phyloP scores from a whole-genome alignment of 2,888 invertebrate species.

The Cantharis lateralis region DNA sequence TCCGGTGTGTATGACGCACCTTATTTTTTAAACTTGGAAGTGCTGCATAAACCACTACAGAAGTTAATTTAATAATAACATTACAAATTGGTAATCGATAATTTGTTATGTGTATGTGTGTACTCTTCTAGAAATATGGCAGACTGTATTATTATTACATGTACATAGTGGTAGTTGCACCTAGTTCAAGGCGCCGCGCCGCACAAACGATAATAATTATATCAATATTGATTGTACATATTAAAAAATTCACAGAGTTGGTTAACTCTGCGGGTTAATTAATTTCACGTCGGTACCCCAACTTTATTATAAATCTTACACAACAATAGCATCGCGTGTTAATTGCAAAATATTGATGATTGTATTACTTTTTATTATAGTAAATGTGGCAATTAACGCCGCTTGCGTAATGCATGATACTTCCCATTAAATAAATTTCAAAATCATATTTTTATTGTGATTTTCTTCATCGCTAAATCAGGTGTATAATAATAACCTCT shows the following conservation, averaged over 20 bases:
- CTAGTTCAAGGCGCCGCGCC: neutral
- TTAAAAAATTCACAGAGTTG: neutral
- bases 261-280: neutral
- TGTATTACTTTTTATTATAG: neutral
- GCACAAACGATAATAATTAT: neutral
- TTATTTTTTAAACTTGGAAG: neutral
- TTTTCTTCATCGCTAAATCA: neutral
- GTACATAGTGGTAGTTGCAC: too few relatives aligned
- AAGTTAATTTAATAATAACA: neutral
- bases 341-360: constrained; percentile 11
- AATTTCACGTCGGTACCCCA: neutral
- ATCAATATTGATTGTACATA: neutral
- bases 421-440: neutral
- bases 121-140: neutral
- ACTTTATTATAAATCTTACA: constrained; percentile 7
- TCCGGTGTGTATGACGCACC: neutral
- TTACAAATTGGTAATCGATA: neutral
- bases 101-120: neutral
- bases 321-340: constrained; percentile 14
- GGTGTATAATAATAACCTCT: neutral
- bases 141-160: neutral
- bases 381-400: constrained; percentile 4
- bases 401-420: neutral
- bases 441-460: neutral
- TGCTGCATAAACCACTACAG: neutral